Conservation (phyloP, 2,113 vertebrate species). For the Seriola dumerili region DNA sequence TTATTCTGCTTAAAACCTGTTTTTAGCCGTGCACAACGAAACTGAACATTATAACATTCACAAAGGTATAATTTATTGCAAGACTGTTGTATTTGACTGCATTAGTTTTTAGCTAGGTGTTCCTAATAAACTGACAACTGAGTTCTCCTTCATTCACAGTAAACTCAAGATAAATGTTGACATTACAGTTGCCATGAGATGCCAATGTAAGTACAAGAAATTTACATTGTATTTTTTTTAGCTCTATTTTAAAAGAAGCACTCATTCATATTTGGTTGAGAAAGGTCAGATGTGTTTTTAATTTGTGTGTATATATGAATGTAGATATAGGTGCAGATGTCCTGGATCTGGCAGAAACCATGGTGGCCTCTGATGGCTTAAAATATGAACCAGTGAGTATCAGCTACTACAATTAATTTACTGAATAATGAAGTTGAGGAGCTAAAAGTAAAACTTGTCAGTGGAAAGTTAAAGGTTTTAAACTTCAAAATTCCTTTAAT, state of each 20-base stretch:
- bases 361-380: constrained; percentile 95
- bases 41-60: too few species aligned
- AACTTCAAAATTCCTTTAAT: neutral
- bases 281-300: neutral
- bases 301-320: constrained; percentile 16
- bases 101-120: too few species aligned
- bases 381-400: constrained; percentile 94
- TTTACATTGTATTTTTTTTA: neutral
- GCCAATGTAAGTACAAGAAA: constrained; percentile 92
- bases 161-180: constrained; percentile 98
- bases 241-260: too few species aligned
- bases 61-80: neutral
- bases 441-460: neutral
- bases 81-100: neutral
- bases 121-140: too few species aligned
- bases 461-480: neutral
- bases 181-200: constrained; percentile 98
- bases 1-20: neutral
- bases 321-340: constrained; percentile 97
- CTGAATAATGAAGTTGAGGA: neutral
- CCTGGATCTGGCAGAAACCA: constrained; percentile 96
- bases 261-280: neutral
- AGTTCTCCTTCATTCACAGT: constrained; percentile 80
- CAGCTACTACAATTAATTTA: neutral
- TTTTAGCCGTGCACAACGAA: too few species aligned